Evolutionary conservation across 1,140 invertebrate species (phyloP), one percentile per base, ranked within the genome.

Genomic region (Cyclina sinensis): DNA sequence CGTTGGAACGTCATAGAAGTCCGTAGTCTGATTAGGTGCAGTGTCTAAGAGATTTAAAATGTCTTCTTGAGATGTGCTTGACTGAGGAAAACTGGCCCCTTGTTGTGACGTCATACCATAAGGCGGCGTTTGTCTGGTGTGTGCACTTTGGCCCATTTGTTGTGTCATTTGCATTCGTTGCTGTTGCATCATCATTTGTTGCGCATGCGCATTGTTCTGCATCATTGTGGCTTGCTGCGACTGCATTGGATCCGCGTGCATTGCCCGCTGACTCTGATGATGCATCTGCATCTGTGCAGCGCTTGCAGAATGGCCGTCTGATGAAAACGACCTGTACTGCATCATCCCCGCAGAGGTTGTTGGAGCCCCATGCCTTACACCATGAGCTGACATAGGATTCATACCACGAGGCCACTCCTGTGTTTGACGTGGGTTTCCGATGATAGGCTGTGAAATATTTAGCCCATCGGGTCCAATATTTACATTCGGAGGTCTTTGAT

Each of bases 391-490:
- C 83, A 68, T 90, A 80, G 27, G 81, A 37, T 81, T 88, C 82
- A 74, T 89, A 79, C 12, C 85, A 88, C 39, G 89, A 32, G 86
- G 90, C 30, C 90, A 84, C 39, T 91, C 92, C 76, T 91, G 86
- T 68, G 91, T 89, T 73, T 89, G 85, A 12, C 93, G 89, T 12
- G 93, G 93, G 27, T 78, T 78, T 14, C 74, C 74, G 18, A 78
- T 46, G 27, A 78, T 78, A 65, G 93, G 93, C 83, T 95, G 95
- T 14, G 95, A 94, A 80, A 96, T 95, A 88, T 95, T 96, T 14
- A 96, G 86, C n/a, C 95, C 95, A 68, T 95, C 95, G 1, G 95
- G 95, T 37, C 95, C 95, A 35, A 95, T 95, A 87, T 96, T 95
- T 1, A 96, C 95, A 90, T 96, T 96, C n/a, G 95, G 95, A 21